A percentile compares a stretch with the other conserved stretches of the same genome.
phyloP scores from a whole-genome alignment of 2,888 invertebrate species.

The Helobdella robusta region DNA sequence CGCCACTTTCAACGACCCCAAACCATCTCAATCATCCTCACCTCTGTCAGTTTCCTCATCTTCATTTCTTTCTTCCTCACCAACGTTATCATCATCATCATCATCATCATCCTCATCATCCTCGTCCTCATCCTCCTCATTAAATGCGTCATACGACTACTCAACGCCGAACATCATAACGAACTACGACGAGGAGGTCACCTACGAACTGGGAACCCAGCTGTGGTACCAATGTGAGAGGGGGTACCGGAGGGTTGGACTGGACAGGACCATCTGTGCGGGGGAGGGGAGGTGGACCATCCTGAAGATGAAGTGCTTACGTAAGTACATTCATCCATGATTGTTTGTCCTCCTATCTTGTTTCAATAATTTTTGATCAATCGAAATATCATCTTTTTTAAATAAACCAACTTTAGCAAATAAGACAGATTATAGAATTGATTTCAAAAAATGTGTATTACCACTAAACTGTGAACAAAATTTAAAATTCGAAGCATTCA shows the following conservation, averaged over 20 bases:
- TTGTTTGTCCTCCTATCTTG: not conserved
- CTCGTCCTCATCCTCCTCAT: not conserved
- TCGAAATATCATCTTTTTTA: not conserved
- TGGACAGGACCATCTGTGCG: conserved; percentile 81
- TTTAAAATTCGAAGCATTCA: no score
- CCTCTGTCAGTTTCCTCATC: not conserved
- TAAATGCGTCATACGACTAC: conserved; percentile 25
- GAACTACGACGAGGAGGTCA: conserved; percentile 67
- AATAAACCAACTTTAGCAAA: not conserved
- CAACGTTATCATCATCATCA: conserved; percentile 9
- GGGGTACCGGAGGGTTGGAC: conserved; percentile 82
- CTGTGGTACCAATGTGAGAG: conserved; percentile 84
- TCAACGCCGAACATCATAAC: conserved; percentile 50
- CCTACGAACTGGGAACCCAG: conserved; percentile 77
- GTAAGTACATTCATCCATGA: conserved; percentile 53
- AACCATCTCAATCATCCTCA: not conserved
- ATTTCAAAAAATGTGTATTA: no score
- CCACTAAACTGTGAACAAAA: no score
- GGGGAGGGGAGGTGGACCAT: conserved; percentile 85
- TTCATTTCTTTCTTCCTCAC: not conserved
- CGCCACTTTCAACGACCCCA: not conserved
- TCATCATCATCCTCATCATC: not conserved
- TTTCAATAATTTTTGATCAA: not conserved
- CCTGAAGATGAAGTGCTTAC: conserved; percentile 86
- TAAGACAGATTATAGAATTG: no score